Evolutionary conservation across 30 jellyfish, hydroid and myxozoan genomes (phyloP).

Genomic region (Aurelia coerulea): DNA sequence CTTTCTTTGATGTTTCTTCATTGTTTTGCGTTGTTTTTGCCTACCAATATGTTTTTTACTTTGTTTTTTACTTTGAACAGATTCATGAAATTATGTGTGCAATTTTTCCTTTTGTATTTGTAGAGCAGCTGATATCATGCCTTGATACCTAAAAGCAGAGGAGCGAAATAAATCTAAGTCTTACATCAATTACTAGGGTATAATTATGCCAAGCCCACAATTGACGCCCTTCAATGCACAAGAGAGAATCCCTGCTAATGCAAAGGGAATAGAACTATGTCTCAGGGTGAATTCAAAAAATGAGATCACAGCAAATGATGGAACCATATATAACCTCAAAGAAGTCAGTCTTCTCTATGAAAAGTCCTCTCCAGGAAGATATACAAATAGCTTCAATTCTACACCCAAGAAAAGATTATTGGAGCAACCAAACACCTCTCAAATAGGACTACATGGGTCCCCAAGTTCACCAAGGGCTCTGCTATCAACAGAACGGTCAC

Average conservation of each 20-base stretch:
- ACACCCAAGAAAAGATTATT: too few species aligned
- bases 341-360: slow-evolving; percentile 54
- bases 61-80: too few species aligned
- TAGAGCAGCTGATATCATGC: too few species aligned
- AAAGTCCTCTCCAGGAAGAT: neutral
- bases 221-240: neutral
- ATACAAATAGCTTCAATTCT: neutral
- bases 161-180: neutral
- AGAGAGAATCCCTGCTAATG: slow-evolving; percentile 9
- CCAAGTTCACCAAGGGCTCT: neutral
- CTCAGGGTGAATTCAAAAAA: slow-evolving; percentile 15
- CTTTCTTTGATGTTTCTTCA: too few species aligned
- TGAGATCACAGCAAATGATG: neutral
- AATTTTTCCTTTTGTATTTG: too few species aligned
- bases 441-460: neutral
- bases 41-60: too few species aligned
- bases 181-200: neutral
- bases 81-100: too few species aligned
- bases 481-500: too few species aligned
- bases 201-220: slow-evolving; percentile 46
- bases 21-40: too few species aligned
- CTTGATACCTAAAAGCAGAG: too few species aligned
- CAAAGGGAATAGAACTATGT: slow-evolving; percentile 32
- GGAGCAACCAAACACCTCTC: neutral
- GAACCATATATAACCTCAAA: slow-evolving; percentile 29